These are phyloP conservation scores for Formica exsecta DNA, from an alignment of 1,140 invertebrate species.

Conservation along the genomic window DNA sequence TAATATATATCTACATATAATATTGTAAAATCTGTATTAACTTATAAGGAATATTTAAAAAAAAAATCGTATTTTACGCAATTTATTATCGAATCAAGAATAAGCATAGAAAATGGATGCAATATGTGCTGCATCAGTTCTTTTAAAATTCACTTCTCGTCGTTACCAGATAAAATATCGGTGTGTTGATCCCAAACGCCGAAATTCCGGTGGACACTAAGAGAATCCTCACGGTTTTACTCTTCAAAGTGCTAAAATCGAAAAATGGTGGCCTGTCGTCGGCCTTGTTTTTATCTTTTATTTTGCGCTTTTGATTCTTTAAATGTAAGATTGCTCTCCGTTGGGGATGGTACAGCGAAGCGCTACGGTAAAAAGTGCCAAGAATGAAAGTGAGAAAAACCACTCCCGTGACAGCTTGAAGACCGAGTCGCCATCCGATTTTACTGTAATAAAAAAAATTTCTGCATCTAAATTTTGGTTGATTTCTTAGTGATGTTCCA, in stretches of 20 bases:
- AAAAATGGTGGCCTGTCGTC: conserved; percentile 94
- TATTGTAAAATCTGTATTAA: too few species aligned
- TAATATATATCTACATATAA: too few species aligned
- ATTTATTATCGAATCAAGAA: not conserved
- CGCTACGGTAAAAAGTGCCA: conserved; percentile 95
- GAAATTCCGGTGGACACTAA: conserved; percentile 92
- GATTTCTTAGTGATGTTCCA: not conserved
- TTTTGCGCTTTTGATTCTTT: conserved; percentile 95
- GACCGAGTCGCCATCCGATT: conserved; percentile 95
- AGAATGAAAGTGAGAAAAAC: conserved; percentile 95
- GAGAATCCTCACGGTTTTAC: conserved; percentile 94
- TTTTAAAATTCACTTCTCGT: not conserved
- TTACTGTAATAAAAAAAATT: conserved; percentile 87
- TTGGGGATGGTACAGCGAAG: conserved; percentile 96
- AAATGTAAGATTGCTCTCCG: conserved; percentile 95
- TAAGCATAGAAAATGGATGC: not conserved
- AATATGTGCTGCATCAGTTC: not conserved
- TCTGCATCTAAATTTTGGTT: not conserved
- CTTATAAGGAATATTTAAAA: too few species aligned
- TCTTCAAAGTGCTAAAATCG: conserved; percentile 93
- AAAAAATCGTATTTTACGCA: not conserved
- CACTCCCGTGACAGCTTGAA: conserved; percentile 94
- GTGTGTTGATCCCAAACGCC: conserved; percentile 94
- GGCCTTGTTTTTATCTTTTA: conserved; percentile 91
- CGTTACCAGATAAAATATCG: conserved; percentile 93